These are phyloP conservation scores for Austrolebias charrua DNA, from an alignment of 2,797 vertebrate genomes.

Conservation along the genomic window DNA sequence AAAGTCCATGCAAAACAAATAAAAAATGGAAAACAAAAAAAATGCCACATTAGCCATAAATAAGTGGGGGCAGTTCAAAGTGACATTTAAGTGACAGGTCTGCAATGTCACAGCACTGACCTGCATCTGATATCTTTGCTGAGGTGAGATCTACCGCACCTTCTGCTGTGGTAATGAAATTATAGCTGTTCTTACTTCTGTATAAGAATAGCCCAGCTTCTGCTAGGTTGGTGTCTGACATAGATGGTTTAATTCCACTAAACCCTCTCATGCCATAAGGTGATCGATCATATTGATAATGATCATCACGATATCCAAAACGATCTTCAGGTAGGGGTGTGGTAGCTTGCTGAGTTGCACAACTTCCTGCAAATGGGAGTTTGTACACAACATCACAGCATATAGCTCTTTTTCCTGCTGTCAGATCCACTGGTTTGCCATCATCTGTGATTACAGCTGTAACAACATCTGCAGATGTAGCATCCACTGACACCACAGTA, in stretches of 20 bases:
- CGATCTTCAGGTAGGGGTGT: conserved; percentile 94
- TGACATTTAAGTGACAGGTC: conserved; percentile 91
- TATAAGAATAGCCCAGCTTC: conserved; percentile 95
- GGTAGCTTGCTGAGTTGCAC: conserved; percentile 87
- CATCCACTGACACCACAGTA: conserved; percentile 88
- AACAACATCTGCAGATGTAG: conserved; percentile 80
- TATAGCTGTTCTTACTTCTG: conserved; percentile 97
- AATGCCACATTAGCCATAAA: conserved; percentile 74
- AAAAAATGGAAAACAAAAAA: conserved; percentile 52
- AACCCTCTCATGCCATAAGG: conserved; percentile 87
- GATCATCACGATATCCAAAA: conserved; percentile 96
- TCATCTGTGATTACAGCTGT: conserved; percentile 90
- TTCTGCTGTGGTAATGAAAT: conserved; percentile 90
- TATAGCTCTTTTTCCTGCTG: conserved; percentile 90
- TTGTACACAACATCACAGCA: conserved; percentile 98
- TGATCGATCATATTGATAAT: conserved; percentile 92
- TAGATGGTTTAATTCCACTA: conserved; percentile 95
- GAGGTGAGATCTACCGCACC: conserved; percentile 98
- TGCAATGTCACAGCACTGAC: conserved; percentile 92
- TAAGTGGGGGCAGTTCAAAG: conserved; percentile 85
- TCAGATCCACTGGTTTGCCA: conserved; percentile 96
- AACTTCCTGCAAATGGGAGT: conserved; percentile 93
- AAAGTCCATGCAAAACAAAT: conserved; percentile 73
- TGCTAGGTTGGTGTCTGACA: conserved; percentile 97
- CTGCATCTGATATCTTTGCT: conserved; percentile 91